phyloP scores from a whole-genome alignment of 2,888 invertebrate species.

The Chymomyza procnemis region DNA sequence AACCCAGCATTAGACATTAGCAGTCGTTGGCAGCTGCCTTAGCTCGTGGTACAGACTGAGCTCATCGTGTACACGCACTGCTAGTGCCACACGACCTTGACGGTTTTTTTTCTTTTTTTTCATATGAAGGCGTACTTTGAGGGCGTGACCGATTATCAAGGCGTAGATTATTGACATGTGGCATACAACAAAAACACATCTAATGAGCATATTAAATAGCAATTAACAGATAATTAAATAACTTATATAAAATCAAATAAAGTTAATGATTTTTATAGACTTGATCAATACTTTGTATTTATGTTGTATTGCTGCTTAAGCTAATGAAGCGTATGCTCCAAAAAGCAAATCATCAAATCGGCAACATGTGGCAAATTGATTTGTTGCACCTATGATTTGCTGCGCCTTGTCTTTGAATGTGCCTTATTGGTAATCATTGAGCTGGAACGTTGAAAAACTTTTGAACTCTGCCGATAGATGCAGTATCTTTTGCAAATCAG shows the following conservation, averaged over 20 bases:
- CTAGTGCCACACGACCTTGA: conserved; percentile 52
- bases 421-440: conserved; percentile 42
- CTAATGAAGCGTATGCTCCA: conserved; percentile 22
- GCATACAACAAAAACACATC: conserved; percentile 15
- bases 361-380: conserved; percentile 64
- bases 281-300: background rate
- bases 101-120: conserved; percentile 3
- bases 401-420: conserved; percentile 1
- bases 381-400: conserved; percentile 46
- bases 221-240: conserved; percentile 55
- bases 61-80: conserved; percentile 62
- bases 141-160: conserved; percentile 9
- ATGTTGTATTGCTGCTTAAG: background rate
- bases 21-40: conserved; percentile 47
- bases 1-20: too few species aligned
- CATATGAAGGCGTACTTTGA: conserved; percentile 4
- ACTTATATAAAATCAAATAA: conserved; percentile 8
- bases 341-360: conserved; percentile 29
- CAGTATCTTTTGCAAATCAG: conserved; percentile 43
- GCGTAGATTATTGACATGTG: conserved; percentile 28
- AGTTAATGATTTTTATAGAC: conserved; percentile 26
- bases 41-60: conserved; percentile 48
- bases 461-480: conserved; percentile 50
- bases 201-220: conserved; percentile 46
- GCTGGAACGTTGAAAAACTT: conserved; percentile 60